Percentiles rank a stretch among this genome's conserved stretches.
phyloP scores from a whole-genome alignment of 2,888 invertebrate genomes.

The Scelioninae gen. 2 region DNA sequence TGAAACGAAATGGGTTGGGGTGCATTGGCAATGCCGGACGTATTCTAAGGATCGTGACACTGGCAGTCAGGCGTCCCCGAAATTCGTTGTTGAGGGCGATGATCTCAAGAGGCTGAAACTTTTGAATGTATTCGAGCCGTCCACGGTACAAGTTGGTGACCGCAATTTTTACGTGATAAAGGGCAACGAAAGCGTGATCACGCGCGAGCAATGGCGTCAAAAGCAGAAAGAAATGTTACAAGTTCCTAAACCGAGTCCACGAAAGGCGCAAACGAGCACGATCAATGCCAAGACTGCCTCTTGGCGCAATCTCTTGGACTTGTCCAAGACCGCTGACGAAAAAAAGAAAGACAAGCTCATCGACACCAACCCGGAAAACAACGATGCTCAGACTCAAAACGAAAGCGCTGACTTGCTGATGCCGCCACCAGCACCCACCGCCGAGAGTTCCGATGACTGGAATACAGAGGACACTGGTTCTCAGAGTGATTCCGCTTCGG shows the following conservation, averaged over 20 bases:
- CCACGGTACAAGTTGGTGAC: constrained; percentile 92
- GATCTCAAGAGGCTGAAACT: constrained; percentile 89
- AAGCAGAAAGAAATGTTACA: constrained; percentile 72
- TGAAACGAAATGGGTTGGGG: constrained; percentile 86
- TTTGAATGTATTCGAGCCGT: constrained; percentile 90
- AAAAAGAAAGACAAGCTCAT: constrained; percentile 63
- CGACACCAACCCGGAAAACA: constrained; percentile 56
- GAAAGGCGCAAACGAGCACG: constrained; percentile 68
- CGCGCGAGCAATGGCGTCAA: constrained; percentile 85
- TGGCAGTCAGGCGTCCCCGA: constrained; percentile 82
- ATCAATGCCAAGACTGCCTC: too few species aligned
- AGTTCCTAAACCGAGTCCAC: constrained; percentile 73
- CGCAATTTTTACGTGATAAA: constrained; percentile 88
- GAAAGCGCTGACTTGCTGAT: constrained; percentile 58
- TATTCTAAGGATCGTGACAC: constrained; percentile 79
- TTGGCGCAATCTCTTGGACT: too few species aligned
- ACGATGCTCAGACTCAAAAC: constrained; percentile 55
- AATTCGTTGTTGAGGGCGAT: constrained; percentile 82
- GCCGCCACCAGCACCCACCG: constrained; percentile 65
- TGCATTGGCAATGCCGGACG: constrained; percentile 91
- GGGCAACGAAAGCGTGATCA: constrained; percentile 84
- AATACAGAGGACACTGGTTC: constrained; percentile 76
- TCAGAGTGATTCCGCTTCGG: constrained; percentile 76
- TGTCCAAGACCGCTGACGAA: constrained; percentile 66
- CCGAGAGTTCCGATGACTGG: constrained; percentile 75